Percentiles rank a stretch among this genome's conserved stretches.
These are phyloP conservation scores for Naso thynnoides DNA, from an alignment of 2,797 vertebrate species.

Conservation along the genomic window DNA sequence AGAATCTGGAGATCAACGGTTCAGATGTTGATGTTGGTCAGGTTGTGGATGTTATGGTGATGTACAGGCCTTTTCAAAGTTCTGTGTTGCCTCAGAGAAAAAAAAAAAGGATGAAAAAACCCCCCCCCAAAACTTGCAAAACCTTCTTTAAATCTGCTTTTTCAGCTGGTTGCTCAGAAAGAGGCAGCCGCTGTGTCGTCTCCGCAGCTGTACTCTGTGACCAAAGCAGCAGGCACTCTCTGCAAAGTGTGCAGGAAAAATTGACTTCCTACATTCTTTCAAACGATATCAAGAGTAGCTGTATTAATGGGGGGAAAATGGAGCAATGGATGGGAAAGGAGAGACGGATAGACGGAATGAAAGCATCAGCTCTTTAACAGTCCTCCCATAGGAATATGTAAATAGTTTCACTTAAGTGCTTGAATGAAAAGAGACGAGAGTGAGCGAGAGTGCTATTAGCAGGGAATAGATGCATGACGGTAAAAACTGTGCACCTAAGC, in stretches of 20 bases:
- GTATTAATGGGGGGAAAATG: conserved; percentile 41
- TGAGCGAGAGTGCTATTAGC: conserved; percentile 55
- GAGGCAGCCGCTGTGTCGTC: conserved; percentile 15
- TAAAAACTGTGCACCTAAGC: conserved; percentile 50
- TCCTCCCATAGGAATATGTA: conserved; percentile 61
- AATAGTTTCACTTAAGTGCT: conserved; percentile 69
- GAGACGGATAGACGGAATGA: conserved; percentile 47
- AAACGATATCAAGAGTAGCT: conserved; percentile 21
- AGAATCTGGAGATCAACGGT: conserved; percentile 52
- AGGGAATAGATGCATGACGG: conserved; percentile 33
- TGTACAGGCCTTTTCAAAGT: conserved; percentile 44
- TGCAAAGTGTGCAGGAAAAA: conserved; percentile 44
- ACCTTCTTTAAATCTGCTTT: conserved; percentile 19
- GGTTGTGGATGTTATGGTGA: conserved; percentile 56
- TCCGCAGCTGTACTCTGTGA: conserved; percentile 35
- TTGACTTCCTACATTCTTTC: conserved; percentile 38
- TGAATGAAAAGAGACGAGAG: conserved; percentile 54
- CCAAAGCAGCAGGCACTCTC: conserved; percentile 44
- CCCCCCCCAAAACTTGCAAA: neutral
- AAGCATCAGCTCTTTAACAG: conserved; percentile 59
- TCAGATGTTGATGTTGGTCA: conserved; percentile 44
- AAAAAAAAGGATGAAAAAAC: conserved; percentile 42
- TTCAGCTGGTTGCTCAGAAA: conserved; percentile 24
- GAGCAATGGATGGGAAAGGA: conserved; percentile 31
- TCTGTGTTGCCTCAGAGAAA: conserved; percentile 43